These are phyloP conservation scores for Allobates femoralis DNA, from an alignment of 2,797 vertebrate species.

Conservation along the genomic window DNA sequence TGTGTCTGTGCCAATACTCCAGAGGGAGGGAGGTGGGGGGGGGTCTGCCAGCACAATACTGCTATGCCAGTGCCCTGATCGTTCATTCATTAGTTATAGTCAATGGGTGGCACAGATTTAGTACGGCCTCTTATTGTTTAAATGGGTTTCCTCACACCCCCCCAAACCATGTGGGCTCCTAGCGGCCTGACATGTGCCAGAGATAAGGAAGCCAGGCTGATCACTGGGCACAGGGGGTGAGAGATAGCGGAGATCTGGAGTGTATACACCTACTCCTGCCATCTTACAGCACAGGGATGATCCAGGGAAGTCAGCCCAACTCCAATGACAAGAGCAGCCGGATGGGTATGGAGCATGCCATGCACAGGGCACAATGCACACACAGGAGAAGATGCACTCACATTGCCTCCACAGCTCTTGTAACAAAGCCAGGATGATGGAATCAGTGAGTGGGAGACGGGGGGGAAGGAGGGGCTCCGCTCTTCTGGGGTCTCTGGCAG, in stretches of 20 bases:
- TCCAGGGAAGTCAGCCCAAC: neutral
- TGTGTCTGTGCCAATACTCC: neutral
- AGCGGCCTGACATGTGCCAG: neutral
- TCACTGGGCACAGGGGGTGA: neutral
- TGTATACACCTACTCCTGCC: neutral
- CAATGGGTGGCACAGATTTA: neutral
- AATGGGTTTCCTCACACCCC: too few relatives aligned
- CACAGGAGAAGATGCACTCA: conserved; percentile 69
- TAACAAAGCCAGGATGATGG: conserved; percentile 79
- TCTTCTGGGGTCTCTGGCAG: conserved; percentile 31
- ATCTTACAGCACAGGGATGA: conserved; percentile 3
- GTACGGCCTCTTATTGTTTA: neutral
- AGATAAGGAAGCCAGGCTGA: neutral
- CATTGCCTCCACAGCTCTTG: conserved; percentile 81
- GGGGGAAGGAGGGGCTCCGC: conserved; percentile 53
- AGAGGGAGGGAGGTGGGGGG: neutral
- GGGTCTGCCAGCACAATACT: neutral
- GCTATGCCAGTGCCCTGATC: neutral
- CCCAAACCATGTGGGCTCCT: neutral
- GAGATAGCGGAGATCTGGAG: neutral
- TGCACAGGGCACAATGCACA: conserved; percentile 48
- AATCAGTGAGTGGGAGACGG: conserved; percentile 51
- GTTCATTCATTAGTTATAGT: neutral
- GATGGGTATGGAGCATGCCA: conserved; percentile 39
- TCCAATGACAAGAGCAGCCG: neutral